A percentile compares a stretch with the other conserved stretches of the same genome.
Conservation (phyloP, 2,888 invertebrate species). For the Busseola fusca region DNA sequence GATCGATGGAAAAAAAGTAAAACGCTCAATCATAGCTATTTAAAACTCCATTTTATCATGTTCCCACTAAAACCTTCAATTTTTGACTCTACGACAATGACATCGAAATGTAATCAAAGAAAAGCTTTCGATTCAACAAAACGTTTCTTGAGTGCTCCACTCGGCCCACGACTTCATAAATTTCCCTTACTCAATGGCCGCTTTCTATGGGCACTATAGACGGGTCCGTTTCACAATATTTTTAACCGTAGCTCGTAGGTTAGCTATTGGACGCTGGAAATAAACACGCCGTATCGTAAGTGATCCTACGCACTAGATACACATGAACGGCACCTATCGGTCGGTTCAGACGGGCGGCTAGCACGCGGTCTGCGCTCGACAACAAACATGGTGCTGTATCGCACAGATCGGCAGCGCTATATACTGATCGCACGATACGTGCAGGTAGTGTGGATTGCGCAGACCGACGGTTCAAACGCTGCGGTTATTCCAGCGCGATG, state of each 20-base stretch:
- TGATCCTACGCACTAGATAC: conserved; percentile 81
- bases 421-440: conserved; percentile 21
- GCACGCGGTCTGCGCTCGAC: conserved; percentile 36
- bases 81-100: conserved; percentile 37
- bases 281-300: conserved; percentile 77
- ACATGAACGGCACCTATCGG: conserved; percentile 66
- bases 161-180: conserved; percentile 60
- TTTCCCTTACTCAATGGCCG: conserved; percentile 45
- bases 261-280: conserved; percentile 67
- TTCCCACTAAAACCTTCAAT: conserved; percentile 18
- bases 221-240: conserved; percentile 60
- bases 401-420: conserved; percentile 14
- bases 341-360: conserved; percentile 61
- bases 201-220: conserved; percentile 16
- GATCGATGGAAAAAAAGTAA: background rate
- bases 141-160: conserved; percentile 25
- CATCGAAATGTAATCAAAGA: conserved; percentile 34
- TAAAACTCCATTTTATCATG: conserved; percentile 3
- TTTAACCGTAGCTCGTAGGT: conserved; percentile 62
- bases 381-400: conserved; percentile 21
- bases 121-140: conserved; percentile 39
- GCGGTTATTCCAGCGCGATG: background rate
- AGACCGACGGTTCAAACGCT: conserved; percentile 60
- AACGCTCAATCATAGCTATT: background rate
- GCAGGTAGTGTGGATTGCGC: background rate